Percentiles rank a stretch among this genome's conserved stretches.
phyloP scores from a whole-genome alignment of 2,113 vertebrate genomes.

The Herpailurus yagouaroundi region DNA sequence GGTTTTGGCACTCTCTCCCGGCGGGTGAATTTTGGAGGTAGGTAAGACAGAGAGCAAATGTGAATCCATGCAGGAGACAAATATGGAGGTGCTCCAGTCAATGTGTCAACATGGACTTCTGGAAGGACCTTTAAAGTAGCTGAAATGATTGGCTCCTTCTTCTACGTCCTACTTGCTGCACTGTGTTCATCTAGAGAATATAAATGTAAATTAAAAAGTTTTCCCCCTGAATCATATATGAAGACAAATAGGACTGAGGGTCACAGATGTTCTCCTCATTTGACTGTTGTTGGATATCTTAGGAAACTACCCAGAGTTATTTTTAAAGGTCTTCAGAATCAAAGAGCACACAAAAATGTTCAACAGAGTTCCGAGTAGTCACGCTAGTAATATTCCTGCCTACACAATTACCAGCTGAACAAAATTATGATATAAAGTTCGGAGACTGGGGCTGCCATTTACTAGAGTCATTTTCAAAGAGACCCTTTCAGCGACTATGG shows the following conservation, averaged over 20 bases:
- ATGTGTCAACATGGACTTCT: not conserved
- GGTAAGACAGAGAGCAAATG: not conserved
- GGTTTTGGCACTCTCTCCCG: not conserved
- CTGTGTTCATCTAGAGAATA: not conserved
- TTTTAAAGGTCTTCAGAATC: not conserved
- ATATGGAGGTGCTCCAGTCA: not conserved
- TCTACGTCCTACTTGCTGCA: not conserved
- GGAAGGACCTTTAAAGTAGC: not conserved
- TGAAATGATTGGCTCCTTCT: not conserved
- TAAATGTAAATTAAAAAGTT: not conserved
- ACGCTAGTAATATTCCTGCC: not conserved
- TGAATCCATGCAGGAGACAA: not conserved
- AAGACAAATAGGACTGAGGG: not conserved
- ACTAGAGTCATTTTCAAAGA: not conserved
- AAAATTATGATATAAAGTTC: not conserved
- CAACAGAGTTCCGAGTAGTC: not conserved
- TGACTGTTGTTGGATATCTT: not conserved
- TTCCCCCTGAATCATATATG: not conserved
- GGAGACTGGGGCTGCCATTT: not conserved
- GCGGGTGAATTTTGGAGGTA: not conserved
- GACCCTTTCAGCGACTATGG: not conserved
- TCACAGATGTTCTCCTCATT: slow-evolving; percentile 34
- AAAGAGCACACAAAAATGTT: not conserved
- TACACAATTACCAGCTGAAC: not conserved
- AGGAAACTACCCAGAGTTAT: slow-evolving; percentile 27